Evolutionary conservation across 2,888 invertebrate genomes (phyloP).

Genomic region (Meiosimyza decipiens): DNA sequence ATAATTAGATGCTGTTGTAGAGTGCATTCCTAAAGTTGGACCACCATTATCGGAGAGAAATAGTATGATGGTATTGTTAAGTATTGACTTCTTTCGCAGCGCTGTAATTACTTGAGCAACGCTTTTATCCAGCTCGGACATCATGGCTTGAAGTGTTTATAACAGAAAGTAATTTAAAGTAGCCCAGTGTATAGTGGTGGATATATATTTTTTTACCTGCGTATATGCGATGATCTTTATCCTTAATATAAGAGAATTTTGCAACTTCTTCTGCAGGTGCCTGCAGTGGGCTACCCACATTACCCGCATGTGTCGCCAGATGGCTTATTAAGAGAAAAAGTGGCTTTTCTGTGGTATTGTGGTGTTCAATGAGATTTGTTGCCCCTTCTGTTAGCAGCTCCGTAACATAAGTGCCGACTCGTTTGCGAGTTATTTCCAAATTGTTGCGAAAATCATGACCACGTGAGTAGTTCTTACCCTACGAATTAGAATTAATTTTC

Average conservation of each 20-base stretch:
- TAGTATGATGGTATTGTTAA: constrained; percentile 84
- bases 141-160: constrained; percentile 75
- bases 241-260: constrained; percentile 75
- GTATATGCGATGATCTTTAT: constrained; percentile 74
- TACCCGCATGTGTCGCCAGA: constrained; percentile 82
- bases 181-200: too few species aligned
- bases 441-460: constrained; percentile 71
- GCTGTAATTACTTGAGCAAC: constrained; percentile 81
- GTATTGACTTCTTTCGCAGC: constrained; percentile 74
- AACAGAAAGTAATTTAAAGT: background rate
- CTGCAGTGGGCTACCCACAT: constrained; percentile 75
- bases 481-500: constrained; percentile 43
- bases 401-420: constrained; percentile 74
- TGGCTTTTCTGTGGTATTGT: constrained; percentile 70
- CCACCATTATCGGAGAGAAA: constrained; percentile 92
- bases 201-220: constrained; percentile 69
- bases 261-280: constrained; percentile 78
- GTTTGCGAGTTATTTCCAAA: constrained; percentile 67
- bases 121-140: constrained; percentile 85
- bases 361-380: constrained; percentile 70
- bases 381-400: constrained; percentile 77
- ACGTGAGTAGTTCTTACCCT: constrained; percentile 49
- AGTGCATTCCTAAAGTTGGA: constrained; percentile 76
- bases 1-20: constrained; percentile 82
- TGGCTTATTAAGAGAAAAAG: constrained; percentile 84